These are phyloP conservation scores for Syngnathus floridae DNA, from an alignment of 2,113 vertebrate genomes.

Conservation along the genomic window DNA sequence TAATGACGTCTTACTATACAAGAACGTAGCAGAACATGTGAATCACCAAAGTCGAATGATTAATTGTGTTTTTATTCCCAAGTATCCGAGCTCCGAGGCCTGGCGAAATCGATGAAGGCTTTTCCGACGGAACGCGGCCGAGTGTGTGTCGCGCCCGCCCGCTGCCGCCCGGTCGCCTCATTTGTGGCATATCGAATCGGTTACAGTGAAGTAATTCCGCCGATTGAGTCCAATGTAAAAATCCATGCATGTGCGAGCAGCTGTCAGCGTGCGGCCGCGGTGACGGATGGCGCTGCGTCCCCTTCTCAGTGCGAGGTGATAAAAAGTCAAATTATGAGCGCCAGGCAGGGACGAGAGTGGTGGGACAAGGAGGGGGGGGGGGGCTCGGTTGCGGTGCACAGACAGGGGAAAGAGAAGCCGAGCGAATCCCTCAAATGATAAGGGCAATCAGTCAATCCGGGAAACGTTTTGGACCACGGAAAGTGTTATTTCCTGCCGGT, in stretches of 20 bases:
- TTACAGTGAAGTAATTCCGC: slow-evolving; percentile 77
- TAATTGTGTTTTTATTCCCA: slow-evolving; percentile 74
- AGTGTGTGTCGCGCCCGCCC: slow-evolving; percentile 33
- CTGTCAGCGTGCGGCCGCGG: slow-evolving; percentile 64
- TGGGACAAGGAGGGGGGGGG: background rate
- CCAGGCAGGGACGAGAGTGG: slow-evolving; percentile 38
- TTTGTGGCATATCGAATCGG: slow-evolving; percentile 77
- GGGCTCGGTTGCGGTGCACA: slow-evolving; percentile 18
- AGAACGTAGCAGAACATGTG: slow-evolving; percentile 12
- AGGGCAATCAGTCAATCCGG: slow-evolving; percentile 62
- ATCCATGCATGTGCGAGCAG: slow-evolving; percentile 75
- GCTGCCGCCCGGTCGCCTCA: slow-evolving; percentile 62
- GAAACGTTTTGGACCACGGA: slow-evolving; percentile 35
- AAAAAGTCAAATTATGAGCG: slow-evolving; percentile 70
- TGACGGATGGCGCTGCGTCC: slow-evolving; percentile 65
- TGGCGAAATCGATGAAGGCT: slow-evolving; percentile 72
- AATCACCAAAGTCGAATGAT: slow-evolving; percentile 67
- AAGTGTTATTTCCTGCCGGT: slow-evolving; percentile 60
- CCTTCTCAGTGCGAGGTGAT: slow-evolving; percentile 64
- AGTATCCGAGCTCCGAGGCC: slow-evolving; percentile 62
- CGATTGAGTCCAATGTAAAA: slow-evolving; percentile 76
- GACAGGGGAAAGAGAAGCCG: slow-evolving; percentile 47
- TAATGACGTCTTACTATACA: too few relatives aligned
- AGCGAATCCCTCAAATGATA: slow-evolving; percentile 62
- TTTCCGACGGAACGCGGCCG: slow-evolving; percentile 48